These are phyloP conservation scores for Poeciliopsis prolifica DNA, from an alignment of 2,113 vertebrate genomes.

Conservation along the genomic window DNA sequence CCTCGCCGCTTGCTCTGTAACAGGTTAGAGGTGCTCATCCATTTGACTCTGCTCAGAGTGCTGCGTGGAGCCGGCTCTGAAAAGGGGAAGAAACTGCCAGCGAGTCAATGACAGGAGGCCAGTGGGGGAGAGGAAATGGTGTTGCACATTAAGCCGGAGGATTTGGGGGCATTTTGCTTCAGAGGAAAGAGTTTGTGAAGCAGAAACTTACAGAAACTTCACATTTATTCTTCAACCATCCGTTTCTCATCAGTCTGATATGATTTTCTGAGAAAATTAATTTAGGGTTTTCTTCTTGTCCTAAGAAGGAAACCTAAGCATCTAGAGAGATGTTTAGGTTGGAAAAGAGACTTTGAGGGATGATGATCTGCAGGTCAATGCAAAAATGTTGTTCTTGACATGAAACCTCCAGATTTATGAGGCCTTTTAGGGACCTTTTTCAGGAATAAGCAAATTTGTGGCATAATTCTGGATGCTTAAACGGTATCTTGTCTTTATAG, in stretches of 20 bases:
- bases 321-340: background rate
- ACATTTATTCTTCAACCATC: too few relatives aligned
- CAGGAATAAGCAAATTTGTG: too few relatives aligned
- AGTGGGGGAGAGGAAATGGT: background rate
- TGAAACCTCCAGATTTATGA: background rate
- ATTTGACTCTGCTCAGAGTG: slow-evolving; percentile 78
- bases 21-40: slow-evolving; percentile 82
- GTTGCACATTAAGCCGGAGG: background rate
- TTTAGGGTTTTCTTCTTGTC: too few relatives aligned
- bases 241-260: too few relatives aligned
- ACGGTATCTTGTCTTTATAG: too few relatives aligned
- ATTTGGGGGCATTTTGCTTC: background rate
- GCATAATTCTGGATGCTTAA: too few relatives aligned
- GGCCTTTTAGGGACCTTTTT: too few relatives aligned
- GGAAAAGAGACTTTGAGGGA: background rate
- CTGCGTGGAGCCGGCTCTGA: slow-evolving; percentile 70
- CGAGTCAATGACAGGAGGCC: slow-evolving; percentile 6
- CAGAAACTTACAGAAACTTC: too few relatives aligned
- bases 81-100: slow-evolving; percentile 51
- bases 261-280: too few relatives aligned
- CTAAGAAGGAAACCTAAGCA: too few relatives aligned
- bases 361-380: background rate
- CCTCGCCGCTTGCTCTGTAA: slow-evolving; percentile 80
- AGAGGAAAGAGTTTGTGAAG: background rate
- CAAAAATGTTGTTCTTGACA: background rate